Base-by-base conservation (phyloP, 2,888 invertebrate species). In the Prenolepis imparis region DNA sequence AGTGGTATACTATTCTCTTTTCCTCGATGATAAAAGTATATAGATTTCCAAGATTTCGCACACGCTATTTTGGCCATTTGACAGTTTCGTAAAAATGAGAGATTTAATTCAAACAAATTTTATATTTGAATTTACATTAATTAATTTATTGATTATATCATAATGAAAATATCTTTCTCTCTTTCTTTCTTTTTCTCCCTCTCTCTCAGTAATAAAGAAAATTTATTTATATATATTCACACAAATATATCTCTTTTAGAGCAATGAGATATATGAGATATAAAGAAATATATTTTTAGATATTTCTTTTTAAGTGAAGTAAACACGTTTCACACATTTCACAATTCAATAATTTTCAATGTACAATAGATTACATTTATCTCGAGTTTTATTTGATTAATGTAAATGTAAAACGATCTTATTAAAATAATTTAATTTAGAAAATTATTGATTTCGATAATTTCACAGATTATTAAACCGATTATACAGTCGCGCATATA, bases 361-460 rank as follows among this genome's bases (percentile, higher is more conserved):
- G 0, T n/a, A 52, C n/a, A 52, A 6, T 52, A 52, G 1, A 52
- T n/a, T n/a, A 52, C 2, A n/a, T 52, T 52, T n/a, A 52, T 52
- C 2, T 52, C 48, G n/a, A 52, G n/a, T n/a, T 21, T 66, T 21
- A 66, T 39, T 39, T 21, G 15, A 66, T 9, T 52, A 39, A 15
- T 8, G 8, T 39, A 8, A n/a, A n/a, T n/a, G 32, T 63, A 44
- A 28, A 15, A 8, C 15, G 5, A 12, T 41, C 12, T 24, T 8
- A 8, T 36, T 11, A n/a, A n/a, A 48, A n/a, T 68, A 68, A 68
- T 55, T 52, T 21, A 32, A 68, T 52, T 21, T 32, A 68, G 2
- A 11, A 32, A 32, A 32, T 21, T 21, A 52, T 68, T 70, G 68
- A 3, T 32, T 21, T 36, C 32, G 15, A 3, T 44, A 41, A 32